phyloP scores from a whole-genome alignment of 2,888 invertebrate genomes.

The Ctena decussata region DNA sequence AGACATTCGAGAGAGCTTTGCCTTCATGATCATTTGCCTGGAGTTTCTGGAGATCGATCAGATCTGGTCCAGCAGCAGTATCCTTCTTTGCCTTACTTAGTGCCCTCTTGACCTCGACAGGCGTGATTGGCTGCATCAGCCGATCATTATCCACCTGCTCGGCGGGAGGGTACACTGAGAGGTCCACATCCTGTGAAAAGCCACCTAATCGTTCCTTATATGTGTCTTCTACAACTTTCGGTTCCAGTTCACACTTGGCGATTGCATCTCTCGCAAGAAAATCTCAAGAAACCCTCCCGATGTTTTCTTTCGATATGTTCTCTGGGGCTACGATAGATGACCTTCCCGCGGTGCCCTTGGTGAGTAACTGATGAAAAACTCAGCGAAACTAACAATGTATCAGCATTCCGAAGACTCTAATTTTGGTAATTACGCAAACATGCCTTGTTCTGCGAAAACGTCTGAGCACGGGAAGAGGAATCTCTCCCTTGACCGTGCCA shows the following conservation, averaged over 20 bases:
- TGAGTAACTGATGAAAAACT: neutral
- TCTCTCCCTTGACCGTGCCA: neutral
- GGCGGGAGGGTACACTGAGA: conserved; percentile 1
- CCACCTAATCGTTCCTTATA: conserved; percentile 36
- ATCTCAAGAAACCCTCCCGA: neutral
- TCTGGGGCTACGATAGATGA: too few species aligned
- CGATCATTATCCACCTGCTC: conserved; percentile 11
- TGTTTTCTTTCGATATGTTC: neutral
- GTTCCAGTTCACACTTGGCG: conserved; percentile 34
- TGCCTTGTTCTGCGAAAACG: too few species aligned
- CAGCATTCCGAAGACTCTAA: too few species aligned
- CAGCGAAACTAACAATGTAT: too few species aligned
- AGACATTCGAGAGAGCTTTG: conserved; percentile 21
- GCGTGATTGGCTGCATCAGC: conserved; percentile 8
- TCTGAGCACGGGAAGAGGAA: too few species aligned
- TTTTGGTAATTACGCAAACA: too few species aligned
- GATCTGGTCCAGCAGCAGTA: conserved; percentile 34
- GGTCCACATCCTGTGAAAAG: conserved; percentile 17
- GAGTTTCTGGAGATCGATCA: conserved; percentile 13
- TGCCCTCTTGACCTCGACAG: neutral
- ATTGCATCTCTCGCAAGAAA: neutral
- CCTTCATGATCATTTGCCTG: conserved; percentile 18
- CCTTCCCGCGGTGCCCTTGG: neutral
- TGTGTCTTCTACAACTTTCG: conserved; percentile 5
- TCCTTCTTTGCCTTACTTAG: conserved; percentile 22